Conservation (phyloP, 92 coral and sea anemone species). For the Paramuricea clavata region DNA sequence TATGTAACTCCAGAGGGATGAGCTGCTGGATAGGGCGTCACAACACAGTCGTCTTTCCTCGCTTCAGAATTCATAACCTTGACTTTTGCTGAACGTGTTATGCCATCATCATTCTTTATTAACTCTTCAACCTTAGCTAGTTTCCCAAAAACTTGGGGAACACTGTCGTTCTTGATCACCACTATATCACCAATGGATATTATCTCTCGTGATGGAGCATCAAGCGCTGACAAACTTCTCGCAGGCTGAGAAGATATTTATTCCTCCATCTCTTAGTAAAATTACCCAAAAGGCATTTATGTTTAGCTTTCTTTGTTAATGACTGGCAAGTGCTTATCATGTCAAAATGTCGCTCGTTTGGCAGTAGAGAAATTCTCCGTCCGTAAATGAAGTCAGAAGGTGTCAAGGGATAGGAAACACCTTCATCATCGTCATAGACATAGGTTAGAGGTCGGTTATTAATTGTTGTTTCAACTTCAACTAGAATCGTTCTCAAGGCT, state of each 20-base stretch:
- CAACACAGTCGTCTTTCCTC: constrained; percentile 8
- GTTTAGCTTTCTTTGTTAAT: constrained; percentile 23
- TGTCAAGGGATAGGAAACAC: constrained; percentile 32
- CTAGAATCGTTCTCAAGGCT: constrained; percentile 6
- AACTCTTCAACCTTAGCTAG: constrained; percentile 21
- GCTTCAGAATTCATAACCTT: constrained; percentile 14
- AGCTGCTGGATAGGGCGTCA: constrained; percentile 36
- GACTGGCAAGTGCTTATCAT: constrained; percentile 15
- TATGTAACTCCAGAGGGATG: constrained; percentile 11
- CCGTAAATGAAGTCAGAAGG: constrained; percentile 18
- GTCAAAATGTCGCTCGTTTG: constrained; percentile 21
- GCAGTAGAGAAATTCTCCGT: neutral
- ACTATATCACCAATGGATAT: constrained; percentile 29
- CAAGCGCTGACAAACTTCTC: constrained; percentile 9
- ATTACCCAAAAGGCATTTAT: constrained; percentile 23
- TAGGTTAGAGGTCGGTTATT: constrained; percentile 22
- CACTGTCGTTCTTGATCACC: constrained; percentile 9
- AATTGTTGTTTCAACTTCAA: constrained; percentile 10
- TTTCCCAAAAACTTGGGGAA: constrained; percentile 30
- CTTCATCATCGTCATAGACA: constrained; percentile 13
- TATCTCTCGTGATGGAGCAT: constrained; percentile 21
- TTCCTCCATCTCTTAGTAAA: constrained; percentile 13
- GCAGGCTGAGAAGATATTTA: constrained; percentile 23
- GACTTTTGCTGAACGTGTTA: constrained; percentile 25
- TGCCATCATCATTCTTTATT: constrained; percentile 3